These are phyloP conservation scores for Falco novaeseelandiae DNA, from an alignment of 2,797 vertebrate genomes.

Conservation along the genomic window DNA sequence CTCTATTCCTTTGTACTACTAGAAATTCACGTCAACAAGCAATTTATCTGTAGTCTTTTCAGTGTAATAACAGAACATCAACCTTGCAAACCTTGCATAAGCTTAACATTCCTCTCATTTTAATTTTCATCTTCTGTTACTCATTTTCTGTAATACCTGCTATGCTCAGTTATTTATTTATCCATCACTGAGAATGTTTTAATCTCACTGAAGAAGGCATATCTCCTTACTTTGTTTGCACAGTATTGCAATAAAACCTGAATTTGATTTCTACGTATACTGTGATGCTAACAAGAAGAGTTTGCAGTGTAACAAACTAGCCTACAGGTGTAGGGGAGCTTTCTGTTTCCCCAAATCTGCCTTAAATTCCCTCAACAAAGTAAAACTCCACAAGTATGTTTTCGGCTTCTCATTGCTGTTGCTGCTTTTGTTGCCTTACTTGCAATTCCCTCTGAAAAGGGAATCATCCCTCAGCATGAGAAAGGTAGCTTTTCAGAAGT, in stretches of 20 bases:
- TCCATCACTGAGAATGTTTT: not conserved
- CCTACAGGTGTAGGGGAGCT: not conserved
- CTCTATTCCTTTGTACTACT: not conserved
- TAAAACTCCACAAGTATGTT: not conserved
- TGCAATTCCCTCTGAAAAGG: not conserved
- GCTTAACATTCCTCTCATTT: not conserved
- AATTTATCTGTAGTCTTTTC: not conserved
- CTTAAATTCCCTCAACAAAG: not conserved
- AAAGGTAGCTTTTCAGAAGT: not conserved
- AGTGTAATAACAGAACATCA: not conserved
- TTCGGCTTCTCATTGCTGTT: not conserved
- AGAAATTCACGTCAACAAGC: not conserved
- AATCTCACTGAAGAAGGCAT: not conserved
- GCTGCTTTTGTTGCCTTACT: not conserved
- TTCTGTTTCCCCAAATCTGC: not conserved
- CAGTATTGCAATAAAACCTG: not conserved
- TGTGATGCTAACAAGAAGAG: not conserved
- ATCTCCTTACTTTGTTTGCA: not conserved
- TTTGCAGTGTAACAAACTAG: not conserved
- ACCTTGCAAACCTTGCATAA: not conserved
- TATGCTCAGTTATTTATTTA: not conserved
- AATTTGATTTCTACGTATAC: not conserved
- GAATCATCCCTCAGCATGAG: not conserved
- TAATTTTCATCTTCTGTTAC: not conserved
- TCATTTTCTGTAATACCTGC: not conserved